Evolutionary conservation across 2,888 invertebrate species (phyloP).

Genomic region (Noctua pronuba): DNA sequence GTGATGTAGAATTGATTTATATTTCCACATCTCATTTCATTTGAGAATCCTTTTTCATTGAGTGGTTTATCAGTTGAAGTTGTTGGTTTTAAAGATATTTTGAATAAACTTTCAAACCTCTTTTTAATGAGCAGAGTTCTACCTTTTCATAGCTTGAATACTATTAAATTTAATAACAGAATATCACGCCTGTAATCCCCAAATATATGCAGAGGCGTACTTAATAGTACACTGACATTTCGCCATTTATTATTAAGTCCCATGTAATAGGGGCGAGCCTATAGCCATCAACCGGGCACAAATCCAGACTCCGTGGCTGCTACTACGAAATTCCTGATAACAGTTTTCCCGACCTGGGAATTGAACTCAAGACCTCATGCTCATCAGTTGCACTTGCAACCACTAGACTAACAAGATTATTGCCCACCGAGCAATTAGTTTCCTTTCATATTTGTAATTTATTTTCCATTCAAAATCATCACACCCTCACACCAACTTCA

Average conservation of each 20-base stretch:
- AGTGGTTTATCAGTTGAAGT: background rate
- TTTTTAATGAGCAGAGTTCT: background rate
- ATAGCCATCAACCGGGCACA: background rate
- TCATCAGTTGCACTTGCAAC: too few species aligned
- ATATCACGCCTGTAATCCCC: too few species aligned
- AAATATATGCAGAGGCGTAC: too few species aligned
- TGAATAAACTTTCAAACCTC: background rate
- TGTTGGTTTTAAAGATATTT: background rate
- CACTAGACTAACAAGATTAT: background rate
- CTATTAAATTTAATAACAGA: background rate
- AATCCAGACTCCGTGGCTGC: background rate
- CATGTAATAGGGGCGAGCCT: background rate
- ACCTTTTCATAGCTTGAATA: background rate
- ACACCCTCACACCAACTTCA: constrained; percentile 73
- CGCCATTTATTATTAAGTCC: background rate
- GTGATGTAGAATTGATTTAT: background rate
- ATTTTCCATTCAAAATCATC: constrained; percentile 3
- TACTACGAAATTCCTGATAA: background rate
- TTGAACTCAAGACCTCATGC: background rate
- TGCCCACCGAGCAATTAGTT: background rate
- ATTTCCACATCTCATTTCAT: background rate
- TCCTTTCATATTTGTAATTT: background rate
- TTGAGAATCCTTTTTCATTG: background rate
- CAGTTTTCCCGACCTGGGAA: background rate
- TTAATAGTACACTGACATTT: background rate